Evolutionary conservation across 2,797 vertebrate species (phyloP).

Genomic region (Mastacembelus armatus): DNA sequence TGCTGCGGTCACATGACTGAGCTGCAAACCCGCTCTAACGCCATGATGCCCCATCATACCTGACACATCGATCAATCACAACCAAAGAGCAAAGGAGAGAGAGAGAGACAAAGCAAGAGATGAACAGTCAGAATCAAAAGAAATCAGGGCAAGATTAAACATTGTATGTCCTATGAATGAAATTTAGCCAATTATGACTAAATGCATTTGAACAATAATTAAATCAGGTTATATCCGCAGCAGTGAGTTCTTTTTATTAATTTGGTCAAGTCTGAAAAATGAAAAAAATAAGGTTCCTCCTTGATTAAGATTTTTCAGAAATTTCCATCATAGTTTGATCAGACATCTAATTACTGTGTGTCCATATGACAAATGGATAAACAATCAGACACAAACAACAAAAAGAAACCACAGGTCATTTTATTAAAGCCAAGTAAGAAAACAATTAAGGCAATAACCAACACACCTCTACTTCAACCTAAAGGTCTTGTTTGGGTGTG

Average conservation of each 20-base stretch:
- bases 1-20: conserved; percentile 88
- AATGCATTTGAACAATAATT: conserved; percentile 14
- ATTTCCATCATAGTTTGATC: conserved; percentile 12
- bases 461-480: conserved; percentile 83
- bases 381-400: conserved; percentile 15
- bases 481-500: conserved; percentile 91
- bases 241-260: background rate
- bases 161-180: conserved; percentile 4
- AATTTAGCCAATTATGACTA: conserved; percentile 28
- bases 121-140: conserved; percentile 23
- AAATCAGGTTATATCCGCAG: background rate
- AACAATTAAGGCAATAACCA: conserved; percentile 52
- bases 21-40: conserved; percentile 85
- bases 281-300: background rate
- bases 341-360: background rate
- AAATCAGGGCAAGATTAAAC: conserved; percentile 11
- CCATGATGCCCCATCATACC: conserved; percentile 92
- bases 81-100: conserved; percentile 64
- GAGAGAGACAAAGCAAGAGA: conserved; percentile 24
- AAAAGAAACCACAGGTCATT: conserved; percentile 19
- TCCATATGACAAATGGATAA: background rate
- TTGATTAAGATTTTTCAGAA: conserved; percentile 6
- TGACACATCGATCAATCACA: conserved; percentile 95
- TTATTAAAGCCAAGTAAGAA: conserved; percentile 33
- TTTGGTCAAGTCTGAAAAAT: conserved; percentile 1